Base-by-base conservation (phyloP, 2,888 invertebrate genomes). In the Lamellibrachia columna region DNA sequence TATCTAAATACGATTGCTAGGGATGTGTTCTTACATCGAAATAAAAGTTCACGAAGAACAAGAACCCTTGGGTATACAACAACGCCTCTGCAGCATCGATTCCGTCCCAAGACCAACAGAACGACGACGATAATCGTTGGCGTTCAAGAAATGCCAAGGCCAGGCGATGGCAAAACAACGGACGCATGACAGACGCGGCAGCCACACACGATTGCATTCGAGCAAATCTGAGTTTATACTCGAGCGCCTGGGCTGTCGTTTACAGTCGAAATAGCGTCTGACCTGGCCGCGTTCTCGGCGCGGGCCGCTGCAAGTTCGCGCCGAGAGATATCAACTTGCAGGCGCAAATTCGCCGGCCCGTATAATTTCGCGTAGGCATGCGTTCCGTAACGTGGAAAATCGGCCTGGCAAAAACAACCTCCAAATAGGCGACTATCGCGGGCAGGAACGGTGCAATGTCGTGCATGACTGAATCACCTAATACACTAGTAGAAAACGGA, bases 211-310 rank as follows among this genome's bases (percentile, higher is more conserved):
- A 22, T 75, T 75, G 75, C 75, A 75, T 75, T 15, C 22, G 75
- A 75, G 22, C 75, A n/a, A 75, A 75, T 75, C 75, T 75, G 7
- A 6, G 75, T 75, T 75, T 75, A 75, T 75, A 75, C 22, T 75
- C 75, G 75, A 75, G 22, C 75, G 75, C 75, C 75, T 75, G 75
- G 75, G 75, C 75, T 75, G 75, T 75, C 75, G 75, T 75, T 75
- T n/a, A 75, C 75, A 75, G 75, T 75, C 75, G 75, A 75, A 75
- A 15, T 75, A 4, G 75, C 75, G 75, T 75, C 75, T n/a, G 75
- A 75, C 75, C 22, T 75, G 22, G 75, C 75, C 22, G 4, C 22
- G 75, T 11, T 75, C 22, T 15, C 75, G 8, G 6, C 15, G 11
- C 75, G n/a, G 22, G 22, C 75, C 75, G 75, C 75, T 15, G 22